Evolutionary conservation across 2,113 vertebrate genomes (phyloP).

Genomic region (Hippocampus mohnikei): DNA sequence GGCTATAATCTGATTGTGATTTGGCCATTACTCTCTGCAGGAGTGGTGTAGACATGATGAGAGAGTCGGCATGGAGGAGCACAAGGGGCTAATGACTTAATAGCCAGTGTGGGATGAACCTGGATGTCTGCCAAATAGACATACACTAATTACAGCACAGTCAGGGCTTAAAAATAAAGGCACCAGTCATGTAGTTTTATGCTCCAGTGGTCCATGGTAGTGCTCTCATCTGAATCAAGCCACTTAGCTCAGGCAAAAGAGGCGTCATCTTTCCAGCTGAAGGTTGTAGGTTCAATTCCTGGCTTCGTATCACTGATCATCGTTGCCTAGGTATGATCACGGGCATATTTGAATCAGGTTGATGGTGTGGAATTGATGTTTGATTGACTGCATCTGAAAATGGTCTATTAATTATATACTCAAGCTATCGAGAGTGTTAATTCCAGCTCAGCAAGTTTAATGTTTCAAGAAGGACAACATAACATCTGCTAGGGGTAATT

Average conservation of each 20-base stretch:
- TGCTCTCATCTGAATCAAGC: not conserved
- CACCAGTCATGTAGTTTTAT: not conserved
- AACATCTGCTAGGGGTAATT: not conserved
- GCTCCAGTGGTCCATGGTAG: not conserved
- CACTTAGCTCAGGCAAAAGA: not conserved
- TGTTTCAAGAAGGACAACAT: not conserved
- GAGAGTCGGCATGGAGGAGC: constrained; percentile 35
- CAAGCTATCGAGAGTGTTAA: not conserved
- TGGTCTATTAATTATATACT: too few relatives aligned
- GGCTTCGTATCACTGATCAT: not conserved
- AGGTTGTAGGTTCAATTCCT: not conserved
- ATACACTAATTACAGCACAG: constrained; percentile 34
- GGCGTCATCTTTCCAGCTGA: not conserved
- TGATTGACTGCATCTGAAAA: not conserved
- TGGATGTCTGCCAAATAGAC: constrained; percentile 35
- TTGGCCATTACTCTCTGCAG: constrained; percentile 18
- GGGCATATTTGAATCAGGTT: not conserved
- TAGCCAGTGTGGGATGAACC: constrained; percentile 20
- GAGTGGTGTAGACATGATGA: constrained; percentile 14
- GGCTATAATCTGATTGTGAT: constrained; percentile 14
- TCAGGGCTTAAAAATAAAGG: constrained; percentile 10
- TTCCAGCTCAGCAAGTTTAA: not conserved
- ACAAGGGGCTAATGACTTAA: constrained; percentile 46
- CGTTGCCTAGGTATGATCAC: not conserved
- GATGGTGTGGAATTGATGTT: not conserved